phyloP scores from a whole-genome alignment of 2,797 vertebrate species.

The Apodemus agrarius region DNA sequence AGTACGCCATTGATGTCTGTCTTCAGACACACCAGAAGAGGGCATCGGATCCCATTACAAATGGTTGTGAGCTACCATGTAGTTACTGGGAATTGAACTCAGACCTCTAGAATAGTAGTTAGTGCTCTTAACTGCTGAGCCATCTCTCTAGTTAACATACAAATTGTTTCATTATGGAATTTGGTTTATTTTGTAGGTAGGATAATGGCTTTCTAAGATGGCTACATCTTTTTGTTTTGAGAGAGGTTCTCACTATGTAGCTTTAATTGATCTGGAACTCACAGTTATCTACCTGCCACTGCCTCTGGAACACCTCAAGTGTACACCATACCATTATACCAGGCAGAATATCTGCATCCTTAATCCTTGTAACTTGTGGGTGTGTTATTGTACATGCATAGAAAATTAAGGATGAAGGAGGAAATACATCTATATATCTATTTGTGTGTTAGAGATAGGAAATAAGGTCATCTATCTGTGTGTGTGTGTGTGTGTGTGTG shows the following conservation, averaged over 20 bases:
- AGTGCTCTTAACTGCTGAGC: too few relatives aligned
- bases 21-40: background rate
- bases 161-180: background rate
- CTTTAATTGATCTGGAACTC: background rate
- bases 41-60: background rate
- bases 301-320: background rate
- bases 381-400: background rate
- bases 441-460: too few relatives aligned
- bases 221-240: background rate
- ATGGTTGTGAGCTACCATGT: too few relatives aligned
- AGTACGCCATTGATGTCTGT: background rate
- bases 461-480: too few relatives aligned
- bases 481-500: too few relatives aligned
- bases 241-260: background rate
- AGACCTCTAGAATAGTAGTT: too few relatives aligned
- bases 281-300: background rate
- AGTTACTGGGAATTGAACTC: too few relatives aligned
- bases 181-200: background rate
- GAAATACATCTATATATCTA: background rate
- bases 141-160: background rate
- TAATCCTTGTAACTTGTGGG: background rate
- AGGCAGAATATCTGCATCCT: background rate
- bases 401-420: background rate
- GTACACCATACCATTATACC: background rate
- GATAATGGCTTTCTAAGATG: background rate